Evolutionary conservation across 1,140 invertebrate genomes (phyloP).

Genomic region (Drosophila kanapiae): DNA sequence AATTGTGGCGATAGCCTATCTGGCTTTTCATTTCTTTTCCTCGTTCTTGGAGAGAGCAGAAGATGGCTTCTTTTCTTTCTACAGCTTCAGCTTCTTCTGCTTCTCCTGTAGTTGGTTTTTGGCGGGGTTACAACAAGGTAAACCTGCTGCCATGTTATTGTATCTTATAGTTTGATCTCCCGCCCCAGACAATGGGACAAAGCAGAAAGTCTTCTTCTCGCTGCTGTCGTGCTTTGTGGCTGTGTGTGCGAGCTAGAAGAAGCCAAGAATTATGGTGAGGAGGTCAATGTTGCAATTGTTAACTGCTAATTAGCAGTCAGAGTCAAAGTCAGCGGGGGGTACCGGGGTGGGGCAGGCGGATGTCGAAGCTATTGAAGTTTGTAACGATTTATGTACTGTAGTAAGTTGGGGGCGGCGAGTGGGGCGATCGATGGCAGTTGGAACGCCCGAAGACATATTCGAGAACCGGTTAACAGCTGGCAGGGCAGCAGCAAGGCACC

Average conservation of each 20-base stretch:
- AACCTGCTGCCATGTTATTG: conserved; percentile 75
- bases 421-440: conserved; percentile 4
- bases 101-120: background rate
- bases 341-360: background rate
- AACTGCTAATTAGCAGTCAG: conserved; percentile 78
- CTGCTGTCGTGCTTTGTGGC: conserved; percentile 23
- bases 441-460: conserved; percentile 30
- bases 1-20: conserved; percentile 17
- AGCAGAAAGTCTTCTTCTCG: conserved; percentile 63
- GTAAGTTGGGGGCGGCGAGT: background rate
- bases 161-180: conserved; percentile 74
- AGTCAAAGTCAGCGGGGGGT: conserved; percentile 12
- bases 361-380: conserved; percentile 34
- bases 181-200: conserved; percentile 76
- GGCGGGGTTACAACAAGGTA: conserved; percentile 79
- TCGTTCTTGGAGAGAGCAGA: background rate
- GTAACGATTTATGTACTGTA: conserved; percentile 66
- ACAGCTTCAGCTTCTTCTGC: background rate
- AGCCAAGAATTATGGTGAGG: conserved; percentile 62
- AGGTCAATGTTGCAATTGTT: conserved; percentile 81
- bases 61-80: conserved; percentile 24
- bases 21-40: background rate
- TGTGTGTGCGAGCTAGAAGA: conserved; percentile 15
- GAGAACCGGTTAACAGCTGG: conserved; percentile 58
- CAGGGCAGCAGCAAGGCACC: background rate